A percentile compares a stretch with the other conserved stretches of the same genome.
phyloP scores from a whole-genome alignment of 2,113 vertebrate species.

The Sorex araneus region DNA sequence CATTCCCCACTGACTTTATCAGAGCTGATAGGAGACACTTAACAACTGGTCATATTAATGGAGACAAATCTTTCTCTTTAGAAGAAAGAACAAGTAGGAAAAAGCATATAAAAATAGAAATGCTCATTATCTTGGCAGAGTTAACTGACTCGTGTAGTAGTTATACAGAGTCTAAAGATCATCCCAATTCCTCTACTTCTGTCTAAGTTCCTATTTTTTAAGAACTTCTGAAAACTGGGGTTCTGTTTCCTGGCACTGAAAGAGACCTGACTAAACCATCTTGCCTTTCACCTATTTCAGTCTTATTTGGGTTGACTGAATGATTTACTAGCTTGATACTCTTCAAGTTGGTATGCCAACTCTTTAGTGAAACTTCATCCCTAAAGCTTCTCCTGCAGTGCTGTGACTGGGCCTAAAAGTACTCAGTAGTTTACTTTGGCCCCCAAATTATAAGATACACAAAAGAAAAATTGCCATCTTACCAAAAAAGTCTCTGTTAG shows the following conservation, averaged over 20 bases:
- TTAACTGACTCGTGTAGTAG: too few species aligned
- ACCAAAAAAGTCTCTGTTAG: not conserved
- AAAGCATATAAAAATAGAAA: too few species aligned
- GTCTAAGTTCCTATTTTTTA: not conserved
- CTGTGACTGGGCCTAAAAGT: not conserved
- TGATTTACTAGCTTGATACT: not conserved
- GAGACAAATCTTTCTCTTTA: too few species aligned
- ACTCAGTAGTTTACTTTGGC: too few species aligned
- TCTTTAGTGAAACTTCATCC: not conserved
- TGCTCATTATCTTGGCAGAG: too few species aligned
- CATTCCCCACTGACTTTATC: not conserved
- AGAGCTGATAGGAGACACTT: not conserved
- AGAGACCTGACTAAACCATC: not conserved
- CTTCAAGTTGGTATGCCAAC: not conserved
- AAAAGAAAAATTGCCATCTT: not conserved
- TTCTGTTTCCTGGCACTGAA: conserved; percentile 2
- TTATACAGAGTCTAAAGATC: not conserved
- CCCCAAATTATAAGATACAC: not conserved
- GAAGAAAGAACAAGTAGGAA: too few species aligned
- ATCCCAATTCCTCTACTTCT: not conserved
- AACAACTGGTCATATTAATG: too few species aligned
- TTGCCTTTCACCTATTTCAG: conserved; percentile 8
- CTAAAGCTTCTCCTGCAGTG: not conserved
- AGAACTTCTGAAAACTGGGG: not conserved
- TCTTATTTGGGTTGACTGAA: not conserved